Evolutionary conservation across 2,888 invertebrate species (phyloP).

Genomic region (Julus scandinavius): DNA sequence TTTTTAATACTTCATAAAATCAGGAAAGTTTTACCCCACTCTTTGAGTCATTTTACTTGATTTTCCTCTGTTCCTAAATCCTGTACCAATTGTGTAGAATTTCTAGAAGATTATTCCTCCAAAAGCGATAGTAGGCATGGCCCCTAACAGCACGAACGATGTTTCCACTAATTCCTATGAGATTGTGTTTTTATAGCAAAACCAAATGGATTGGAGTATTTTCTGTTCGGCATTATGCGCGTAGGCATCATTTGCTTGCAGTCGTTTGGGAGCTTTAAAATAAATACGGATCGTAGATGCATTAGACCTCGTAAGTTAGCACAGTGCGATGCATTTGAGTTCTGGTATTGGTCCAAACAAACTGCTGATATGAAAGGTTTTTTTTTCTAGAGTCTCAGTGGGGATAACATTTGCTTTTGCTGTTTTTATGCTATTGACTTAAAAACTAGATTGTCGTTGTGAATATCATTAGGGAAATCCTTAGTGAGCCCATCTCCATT

Average conservation of each 20-base stretch:
- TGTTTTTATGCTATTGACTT: conserved; percentile 45
- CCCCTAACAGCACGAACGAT: background rate
- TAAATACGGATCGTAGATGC: conserved; percentile 45
- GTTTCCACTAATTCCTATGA: conserved; percentile 37
- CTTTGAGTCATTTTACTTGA: background rate
- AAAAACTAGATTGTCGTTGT: conserved; percentile 44
- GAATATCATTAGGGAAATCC: conserved; percentile 45
- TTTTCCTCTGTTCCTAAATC: background rate
- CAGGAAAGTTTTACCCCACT: background rate
- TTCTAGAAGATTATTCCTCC: background rate
- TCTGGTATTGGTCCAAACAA: conserved; percentile 46
- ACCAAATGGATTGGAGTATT: conserved; percentile 46
- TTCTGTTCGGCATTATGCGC: conserved; percentile 23
- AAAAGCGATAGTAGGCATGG: background rate
- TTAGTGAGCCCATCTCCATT: conserved; percentile 35
- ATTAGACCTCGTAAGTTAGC: conserved; percentile 46
- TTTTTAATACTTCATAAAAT: background rate
- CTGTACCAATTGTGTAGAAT: background rate
- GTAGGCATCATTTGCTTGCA: conserved; percentile 31
- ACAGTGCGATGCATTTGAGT: conserved; percentile 14
- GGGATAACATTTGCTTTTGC: conserved; percentile 36
- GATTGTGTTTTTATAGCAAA: conserved; percentile 44
- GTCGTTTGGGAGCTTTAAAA: conserved; percentile 46
- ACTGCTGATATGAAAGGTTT: conserved; percentile 45
- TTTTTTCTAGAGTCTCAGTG: background rate